Conservation (phyloP, 2,797 vertebrate species). For the Micropoecilia bifurca region DNA sequence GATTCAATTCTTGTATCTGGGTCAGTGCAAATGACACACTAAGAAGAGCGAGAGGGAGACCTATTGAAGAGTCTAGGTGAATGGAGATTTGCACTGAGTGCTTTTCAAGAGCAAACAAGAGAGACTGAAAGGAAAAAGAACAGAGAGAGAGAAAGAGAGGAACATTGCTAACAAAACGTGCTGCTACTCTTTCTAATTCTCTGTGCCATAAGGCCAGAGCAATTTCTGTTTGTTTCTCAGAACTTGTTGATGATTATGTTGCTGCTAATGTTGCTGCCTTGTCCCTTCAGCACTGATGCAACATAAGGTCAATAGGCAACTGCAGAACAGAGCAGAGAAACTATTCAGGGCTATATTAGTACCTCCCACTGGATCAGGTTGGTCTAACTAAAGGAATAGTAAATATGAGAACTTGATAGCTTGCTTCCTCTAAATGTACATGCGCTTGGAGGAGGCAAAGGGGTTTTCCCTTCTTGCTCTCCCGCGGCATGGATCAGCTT, state of each 20-base stretch:
- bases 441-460: background rate
- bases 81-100: constrained; percentile 33
- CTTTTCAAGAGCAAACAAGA: constrained; percentile 41
- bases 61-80: constrained; percentile 33
- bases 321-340: background rate
- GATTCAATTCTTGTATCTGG: constrained; percentile 40
- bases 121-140: constrained; percentile 11
- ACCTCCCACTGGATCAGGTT: background rate
- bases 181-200: background rate
- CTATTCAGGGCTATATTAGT: background rate
- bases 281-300: background rate
- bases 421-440: constrained; percentile 3
- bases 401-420: background rate
- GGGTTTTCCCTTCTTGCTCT: constrained; percentile 26
- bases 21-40: constrained; percentile 50
- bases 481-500: constrained; percentile 32
- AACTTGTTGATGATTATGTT: constrained; percentile 48
- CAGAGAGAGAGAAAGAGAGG: constrained; percentile 16
- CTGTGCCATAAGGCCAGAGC: background rate
- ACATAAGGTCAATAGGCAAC: constrained; percentile 6
- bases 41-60: constrained; percentile 17
- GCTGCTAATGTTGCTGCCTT: constrained; percentile 6
- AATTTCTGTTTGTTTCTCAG: constrained; percentile 11
- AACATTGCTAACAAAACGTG: constrained; percentile 1
- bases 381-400: background rate